phyloP scores from a whole-genome alignment of 2,888 invertebrate species.

The Rhingia campestris region DNA sequence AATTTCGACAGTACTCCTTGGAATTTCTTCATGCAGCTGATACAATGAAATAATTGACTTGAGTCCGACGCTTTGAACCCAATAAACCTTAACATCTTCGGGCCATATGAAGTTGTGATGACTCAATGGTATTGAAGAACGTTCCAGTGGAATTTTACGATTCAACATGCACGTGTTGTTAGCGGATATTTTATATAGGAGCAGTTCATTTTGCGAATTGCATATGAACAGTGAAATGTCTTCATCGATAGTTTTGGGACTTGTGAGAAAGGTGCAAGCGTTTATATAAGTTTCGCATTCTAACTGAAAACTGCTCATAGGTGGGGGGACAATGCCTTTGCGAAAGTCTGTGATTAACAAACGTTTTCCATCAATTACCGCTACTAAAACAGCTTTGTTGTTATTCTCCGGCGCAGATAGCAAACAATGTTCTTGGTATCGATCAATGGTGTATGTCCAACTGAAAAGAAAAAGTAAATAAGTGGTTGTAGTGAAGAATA shows the following conservation, averaged over 20 bases:
- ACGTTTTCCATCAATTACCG: slow-evolving; percentile 90
- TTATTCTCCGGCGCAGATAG: slow-evolving; percentile 76
- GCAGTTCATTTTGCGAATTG: slow-evolving; percentile 74
- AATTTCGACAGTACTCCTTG: neutral
- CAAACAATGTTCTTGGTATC: neutral
- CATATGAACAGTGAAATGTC: slow-evolving; percentile 82
- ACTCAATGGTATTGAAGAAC: slow-evolving; percentile 7
- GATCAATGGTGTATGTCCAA: slow-evolving; percentile 56
- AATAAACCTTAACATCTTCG: neutral
- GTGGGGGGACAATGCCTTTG: slow-evolving; percentile 91
- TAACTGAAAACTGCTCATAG: slow-evolving; percentile 88
- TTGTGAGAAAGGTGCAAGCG: slow-evolving; percentile 83
- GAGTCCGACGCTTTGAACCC: slow-evolving; percentile 21
- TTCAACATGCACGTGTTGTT: neutral
- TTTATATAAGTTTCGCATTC: slow-evolving; percentile 85
- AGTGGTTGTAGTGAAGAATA: neutral
- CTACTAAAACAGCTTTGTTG: slow-evolving; percentile 85
- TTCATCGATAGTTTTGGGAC: slow-evolving; percentile 75
- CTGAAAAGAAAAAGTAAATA: slow-evolving; percentile 26
- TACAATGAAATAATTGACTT: slow-evolving; percentile 17
- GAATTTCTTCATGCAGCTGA: neutral
- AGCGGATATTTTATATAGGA: slow-evolving; percentile 64
- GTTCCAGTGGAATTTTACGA: neutral
- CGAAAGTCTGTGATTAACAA: slow-evolving; percentile 89
- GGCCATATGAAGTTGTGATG: slow-evolving; percentile 37